Evolutionary conservation across 2,797 vertebrate species (phyloP).

Genomic region (Vespertilio murinus): DNA sequence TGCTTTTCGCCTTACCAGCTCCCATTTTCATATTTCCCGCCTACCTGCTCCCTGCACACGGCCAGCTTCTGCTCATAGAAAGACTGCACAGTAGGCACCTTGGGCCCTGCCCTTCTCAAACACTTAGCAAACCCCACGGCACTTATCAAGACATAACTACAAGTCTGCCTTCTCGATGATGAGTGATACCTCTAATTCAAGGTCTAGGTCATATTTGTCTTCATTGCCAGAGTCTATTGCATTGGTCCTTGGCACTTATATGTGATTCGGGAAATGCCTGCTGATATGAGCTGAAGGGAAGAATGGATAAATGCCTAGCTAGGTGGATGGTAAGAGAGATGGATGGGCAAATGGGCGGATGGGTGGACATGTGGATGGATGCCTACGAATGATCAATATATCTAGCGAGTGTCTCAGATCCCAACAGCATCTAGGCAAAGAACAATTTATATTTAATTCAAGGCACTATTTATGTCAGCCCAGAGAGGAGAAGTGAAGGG

Average conservation of each 20-base stretch:
- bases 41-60: background rate
- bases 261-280: background rate
- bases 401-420: slow-evolving; percentile 37
- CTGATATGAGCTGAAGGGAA: background rate
- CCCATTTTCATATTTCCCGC: background rate
- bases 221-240: background rate
- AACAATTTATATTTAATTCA: slow-evolving; percentile 65
- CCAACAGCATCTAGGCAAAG: slow-evolving; percentile 43
- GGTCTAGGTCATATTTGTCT: background rate
- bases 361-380: too few species aligned
- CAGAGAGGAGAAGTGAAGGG: background rate
- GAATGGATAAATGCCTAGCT: too few species aligned
- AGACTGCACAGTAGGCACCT: too few species aligned
- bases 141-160: background rate
- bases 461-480: background rate
- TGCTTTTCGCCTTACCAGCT: background rate
- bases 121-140: background rate
- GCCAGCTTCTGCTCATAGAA: background rate
- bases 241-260: background rate
- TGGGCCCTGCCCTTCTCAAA: background rate
- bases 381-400: slow-evolving; percentile 47
- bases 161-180: background rate
- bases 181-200: background rate
- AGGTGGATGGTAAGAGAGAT: background rate
- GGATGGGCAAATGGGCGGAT: background rate